phyloP scores from a whole-genome alignment of 2,113 vertebrate genomes.

The Myanophis thanlyinensis region DNA sequence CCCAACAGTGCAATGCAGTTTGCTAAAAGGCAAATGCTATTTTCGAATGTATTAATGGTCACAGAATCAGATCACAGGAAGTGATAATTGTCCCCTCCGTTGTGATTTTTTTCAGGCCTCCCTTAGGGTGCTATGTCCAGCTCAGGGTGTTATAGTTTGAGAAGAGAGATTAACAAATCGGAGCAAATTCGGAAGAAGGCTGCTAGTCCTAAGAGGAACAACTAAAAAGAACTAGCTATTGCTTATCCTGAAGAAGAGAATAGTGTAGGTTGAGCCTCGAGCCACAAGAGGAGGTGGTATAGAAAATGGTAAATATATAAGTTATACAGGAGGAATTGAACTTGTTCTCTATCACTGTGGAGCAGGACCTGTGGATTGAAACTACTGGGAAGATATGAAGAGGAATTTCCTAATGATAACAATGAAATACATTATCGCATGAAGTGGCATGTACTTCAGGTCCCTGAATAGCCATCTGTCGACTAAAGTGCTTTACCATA shows the following conservation, averaged over 20 bases:
- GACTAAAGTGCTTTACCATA: no score
- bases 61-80: background rate
- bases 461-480: no score
- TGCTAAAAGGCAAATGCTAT: background rate
- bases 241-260: background rate
- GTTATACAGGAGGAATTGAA: background rate
- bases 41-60: background rate
- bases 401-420: no score
- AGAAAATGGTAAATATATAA: background rate
- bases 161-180: background rate
- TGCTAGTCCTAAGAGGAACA: background rate
- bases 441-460: no score
- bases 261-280: background rate
- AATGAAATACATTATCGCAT: no score
- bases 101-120: background rate
- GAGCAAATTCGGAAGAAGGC: background rate
- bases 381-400: background rate
- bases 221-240: background rate
- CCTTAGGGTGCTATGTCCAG: background rate
- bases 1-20: background rate
- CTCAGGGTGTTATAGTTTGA: background rate
- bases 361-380: background rate
- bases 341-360: background rate
- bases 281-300: background rate
- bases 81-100: background rate